These are phyloP conservation scores for Pterocles gutturalis DNA, from an alignment of 2,113 vertebrate genomes.

Conservation along the genomic window DNA sequence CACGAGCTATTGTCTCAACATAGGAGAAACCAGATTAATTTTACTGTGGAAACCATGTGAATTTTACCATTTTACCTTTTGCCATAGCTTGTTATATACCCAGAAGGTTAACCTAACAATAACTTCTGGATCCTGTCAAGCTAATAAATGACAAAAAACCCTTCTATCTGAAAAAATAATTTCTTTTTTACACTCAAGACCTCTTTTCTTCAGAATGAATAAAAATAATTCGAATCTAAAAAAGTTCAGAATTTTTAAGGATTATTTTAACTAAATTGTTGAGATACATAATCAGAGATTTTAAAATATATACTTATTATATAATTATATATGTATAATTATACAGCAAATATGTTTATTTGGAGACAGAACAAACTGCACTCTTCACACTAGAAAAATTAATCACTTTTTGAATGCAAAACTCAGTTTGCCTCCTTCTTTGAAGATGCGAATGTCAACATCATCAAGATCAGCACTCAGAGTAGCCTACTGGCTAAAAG, in stretches of 20 bases:
- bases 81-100: not conserved
- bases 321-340: no score
- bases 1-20: not conserved
- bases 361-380: not conserved
- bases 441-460: not conserved
- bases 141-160: not conserved
- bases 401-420: not conserved
- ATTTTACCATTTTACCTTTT: not conserved
- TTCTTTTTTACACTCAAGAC: not conserved
- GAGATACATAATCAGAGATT: not conserved
- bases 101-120: not conserved
- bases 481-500: not conserved
- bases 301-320: not conserved
- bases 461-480: not conserved
- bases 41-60: not conserved
- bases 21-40: not conserved
- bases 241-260: not conserved
- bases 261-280: not conserved
- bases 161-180: not conserved
- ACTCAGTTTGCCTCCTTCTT: not conserved
- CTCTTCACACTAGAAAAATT: not conserved
- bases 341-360: not conserved
- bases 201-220: not conserved
- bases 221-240: not conserved
- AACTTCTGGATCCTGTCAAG: not conserved